A percentile compares a stretch with the other conserved stretches of the same genome.
Conservation (phyloP, 2,888 invertebrate species). For the Cosmia pyralina region DNA sequence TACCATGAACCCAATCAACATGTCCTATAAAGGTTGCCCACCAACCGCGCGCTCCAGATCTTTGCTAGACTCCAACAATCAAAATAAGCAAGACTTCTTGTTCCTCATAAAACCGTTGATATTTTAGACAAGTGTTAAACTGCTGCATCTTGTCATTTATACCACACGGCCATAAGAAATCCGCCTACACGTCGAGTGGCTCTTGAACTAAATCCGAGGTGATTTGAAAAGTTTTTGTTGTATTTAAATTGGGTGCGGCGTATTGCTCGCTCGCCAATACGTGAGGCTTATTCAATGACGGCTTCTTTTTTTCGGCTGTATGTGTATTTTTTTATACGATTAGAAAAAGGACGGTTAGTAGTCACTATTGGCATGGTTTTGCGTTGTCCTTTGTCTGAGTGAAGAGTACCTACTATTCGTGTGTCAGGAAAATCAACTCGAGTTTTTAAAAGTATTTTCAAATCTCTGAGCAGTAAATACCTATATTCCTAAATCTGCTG, state of each 20-base stretch:
- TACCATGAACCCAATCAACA: neutral
- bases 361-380: conserved; percentile 2
- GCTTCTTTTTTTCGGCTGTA: conserved; percentile 23
- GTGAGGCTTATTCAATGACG: conserved; percentile 44
- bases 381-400: conserved; percentile 1
- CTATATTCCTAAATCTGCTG: neutral
- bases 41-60: no score
- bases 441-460: neutral
- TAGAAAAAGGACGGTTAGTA: conserved; percentile 13
- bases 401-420: neutral
- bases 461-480: neutral
- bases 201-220: conserved; percentile 85
- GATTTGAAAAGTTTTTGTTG: conserved; percentile 88
- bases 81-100: neutral
- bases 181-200: conserved; percentile 87
- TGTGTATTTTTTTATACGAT: conserved; percentile 24
- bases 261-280: conserved; percentile 70
- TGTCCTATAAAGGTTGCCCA: neutral
- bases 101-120: neutral
- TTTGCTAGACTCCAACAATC: neutral
- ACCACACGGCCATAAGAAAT: conserved; percentile 75
- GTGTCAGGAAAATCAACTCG: neutral
- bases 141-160: conserved; percentile 60
- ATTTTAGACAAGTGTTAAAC: neutral
- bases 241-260: conserved; percentile 86